Conservation (phyloP, 2,113 vertebrate species). For the Trinectes maculatus region DNA sequence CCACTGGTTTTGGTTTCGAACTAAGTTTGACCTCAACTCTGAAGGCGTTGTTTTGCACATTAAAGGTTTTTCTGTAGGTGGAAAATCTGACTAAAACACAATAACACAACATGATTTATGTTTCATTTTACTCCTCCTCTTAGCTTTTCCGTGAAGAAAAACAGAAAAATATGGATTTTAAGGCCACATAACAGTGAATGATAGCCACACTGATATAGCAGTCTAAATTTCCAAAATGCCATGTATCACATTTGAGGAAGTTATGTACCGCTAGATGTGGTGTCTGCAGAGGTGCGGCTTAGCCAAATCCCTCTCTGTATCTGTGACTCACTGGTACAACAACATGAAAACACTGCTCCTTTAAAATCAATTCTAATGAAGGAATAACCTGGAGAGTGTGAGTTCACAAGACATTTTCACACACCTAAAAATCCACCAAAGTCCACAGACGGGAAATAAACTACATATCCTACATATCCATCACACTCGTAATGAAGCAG, state of each 20-base stretch:
- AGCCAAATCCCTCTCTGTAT: background rate
- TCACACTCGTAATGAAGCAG: background rate
- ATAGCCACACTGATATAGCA: background rate
- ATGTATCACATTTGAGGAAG: background rate
- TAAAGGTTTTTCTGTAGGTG: background rate
- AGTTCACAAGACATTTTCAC: constrained; percentile 12
- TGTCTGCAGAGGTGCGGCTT: background rate
- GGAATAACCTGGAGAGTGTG: background rate
- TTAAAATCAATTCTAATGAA: background rate
- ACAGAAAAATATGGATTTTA: background rate
- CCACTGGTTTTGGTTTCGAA: constrained; percentile 22
- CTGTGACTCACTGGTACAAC: background rate
- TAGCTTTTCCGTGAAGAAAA: constrained; percentile 4
- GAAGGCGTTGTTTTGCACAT: constrained; percentile 20
- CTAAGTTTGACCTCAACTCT: constrained; percentile 8
- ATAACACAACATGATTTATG: constrained; percentile 22
- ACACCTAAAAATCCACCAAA: constrained; percentile 22
- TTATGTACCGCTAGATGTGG: background rate
- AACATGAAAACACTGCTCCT: background rate
- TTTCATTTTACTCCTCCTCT: background rate
- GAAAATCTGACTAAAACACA: constrained; percentile 7
- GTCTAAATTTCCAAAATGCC: background rate
- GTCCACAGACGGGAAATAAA: background rate
- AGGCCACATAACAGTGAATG: background rate
- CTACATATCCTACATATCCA: background rate